phyloP scores from a whole-genome alignment of 2,113 vertebrate genomes.

The Pionites leucogaster region DNA sequence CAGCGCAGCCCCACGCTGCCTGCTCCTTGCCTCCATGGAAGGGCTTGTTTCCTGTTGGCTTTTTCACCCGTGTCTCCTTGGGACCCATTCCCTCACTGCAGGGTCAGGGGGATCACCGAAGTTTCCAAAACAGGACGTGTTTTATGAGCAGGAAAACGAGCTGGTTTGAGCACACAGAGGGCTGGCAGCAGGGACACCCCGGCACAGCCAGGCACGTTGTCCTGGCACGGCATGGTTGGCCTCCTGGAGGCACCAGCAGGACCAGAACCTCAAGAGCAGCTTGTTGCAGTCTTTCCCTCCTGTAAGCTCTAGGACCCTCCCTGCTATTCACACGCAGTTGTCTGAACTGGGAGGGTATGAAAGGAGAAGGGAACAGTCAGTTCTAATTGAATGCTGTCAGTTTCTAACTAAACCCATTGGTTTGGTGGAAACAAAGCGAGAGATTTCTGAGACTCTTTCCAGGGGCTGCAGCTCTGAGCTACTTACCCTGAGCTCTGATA shows the following conservation, averaged over 20 bases:
- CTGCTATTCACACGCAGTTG: neutral
- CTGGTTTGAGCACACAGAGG: neutral
- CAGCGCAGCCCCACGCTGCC: neutral
- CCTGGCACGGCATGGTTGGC: neutral
- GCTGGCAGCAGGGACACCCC: neutral
- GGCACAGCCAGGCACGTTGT: neutral
- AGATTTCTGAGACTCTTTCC: conserved; percentile 36
- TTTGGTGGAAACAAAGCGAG: conserved; percentile 37
- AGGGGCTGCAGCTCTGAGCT: conserved; percentile 54
- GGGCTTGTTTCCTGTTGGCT: neutral
- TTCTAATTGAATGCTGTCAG: neutral
- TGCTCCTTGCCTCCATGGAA: neutral
- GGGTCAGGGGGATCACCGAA: neutral
- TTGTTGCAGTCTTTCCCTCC: neutral
- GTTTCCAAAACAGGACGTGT: conserved; percentile 45
- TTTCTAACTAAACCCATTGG: conserved; percentile 18
- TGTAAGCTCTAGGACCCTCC: neutral
- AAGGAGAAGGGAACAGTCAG: neutral
- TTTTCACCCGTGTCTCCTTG: neutral
- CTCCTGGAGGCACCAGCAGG: neutral
- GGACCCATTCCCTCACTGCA: neutral
- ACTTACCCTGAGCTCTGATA: conserved; percentile 55
- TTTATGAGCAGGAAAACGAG: neutral
- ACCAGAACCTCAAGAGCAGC: neutral
- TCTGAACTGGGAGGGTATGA: neutral